Percentiles rank a stretch among this genome's conserved stretches.
phyloP scores from a whole-genome alignment of 2,113 vertebrate genomes.

The Ctenodactylus gundi region DNA sequence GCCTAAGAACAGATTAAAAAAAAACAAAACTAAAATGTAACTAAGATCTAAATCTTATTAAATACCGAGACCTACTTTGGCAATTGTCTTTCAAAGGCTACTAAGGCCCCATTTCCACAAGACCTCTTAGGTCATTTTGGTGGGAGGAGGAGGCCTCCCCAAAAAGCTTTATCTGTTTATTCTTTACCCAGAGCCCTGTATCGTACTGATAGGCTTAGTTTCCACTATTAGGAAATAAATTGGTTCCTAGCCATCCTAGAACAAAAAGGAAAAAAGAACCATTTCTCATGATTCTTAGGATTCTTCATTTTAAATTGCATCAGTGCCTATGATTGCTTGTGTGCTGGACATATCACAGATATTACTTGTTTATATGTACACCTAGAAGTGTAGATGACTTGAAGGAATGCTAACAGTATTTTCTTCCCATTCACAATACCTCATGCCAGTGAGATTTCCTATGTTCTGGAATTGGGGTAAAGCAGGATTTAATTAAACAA shows the following conservation, averaged over 20 bases:
- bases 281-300: neutral
- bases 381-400: neutral
- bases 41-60: neutral
- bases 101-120: neutral
- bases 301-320: neutral
- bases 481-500: neutral
- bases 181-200: neutral
- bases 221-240: neutral
- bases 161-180: fast-evolving
- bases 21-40: neutral
- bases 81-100: neutral
- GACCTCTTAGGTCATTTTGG: neutral
- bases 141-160: neutral
- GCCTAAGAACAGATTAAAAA: too few species aligned
- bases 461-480: neutral
- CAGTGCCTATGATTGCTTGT: neutral
- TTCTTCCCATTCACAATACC: neutral
- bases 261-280: neutral
- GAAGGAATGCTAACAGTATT: neutral
- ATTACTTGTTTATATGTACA: neutral
- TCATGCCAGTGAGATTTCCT: neutral
- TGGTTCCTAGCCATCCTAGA: neutral
- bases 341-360: neutral
- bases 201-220: neutral
- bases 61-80: neutral